phyloP scores from a whole-genome alignment of 2,888 invertebrate genomes.

The Drosophila neotestacea region DNA sequence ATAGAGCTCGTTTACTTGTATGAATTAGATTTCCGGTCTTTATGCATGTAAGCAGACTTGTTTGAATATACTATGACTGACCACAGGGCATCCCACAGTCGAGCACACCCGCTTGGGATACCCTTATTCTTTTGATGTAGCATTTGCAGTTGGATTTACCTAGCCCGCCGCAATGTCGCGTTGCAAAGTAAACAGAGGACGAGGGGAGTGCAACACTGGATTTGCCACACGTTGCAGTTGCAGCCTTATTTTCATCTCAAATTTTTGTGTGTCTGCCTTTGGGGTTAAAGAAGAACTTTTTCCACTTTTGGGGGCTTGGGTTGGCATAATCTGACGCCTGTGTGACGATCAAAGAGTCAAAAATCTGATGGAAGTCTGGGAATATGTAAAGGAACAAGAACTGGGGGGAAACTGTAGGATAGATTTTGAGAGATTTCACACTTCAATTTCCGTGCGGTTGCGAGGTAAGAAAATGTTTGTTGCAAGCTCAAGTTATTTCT shows the following conservation, averaged over 20 bases:
- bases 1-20: no score
- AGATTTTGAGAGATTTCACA: slow-evolving; percentile 64
- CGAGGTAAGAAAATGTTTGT: slow-evolving; percentile 58
- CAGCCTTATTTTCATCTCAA: slow-evolving; percentile 18
- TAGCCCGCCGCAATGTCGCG: slow-evolving; percentile 44
- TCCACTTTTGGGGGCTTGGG: slow-evolving; percentile 21
- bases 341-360: slow-evolving; percentile 59
- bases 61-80: background rate
- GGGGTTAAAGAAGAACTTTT: slow-evolving; percentile 21
- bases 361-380: slow-evolving; percentile 60
- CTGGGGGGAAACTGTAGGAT: slow-evolving; percentile 8
- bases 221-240: slow-evolving; percentile 28
- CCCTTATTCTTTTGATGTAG: background rate
- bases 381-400: background rate
- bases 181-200: slow-evolving; percentile 59
- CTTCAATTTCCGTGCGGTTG: slow-evolving; percentile 72
- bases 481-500: slow-evolving; percentile 50
- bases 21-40: no score
- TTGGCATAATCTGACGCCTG: slow-evolving; percentile 62
- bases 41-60: no score
- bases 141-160: slow-evolving; percentile 42
- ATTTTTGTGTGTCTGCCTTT: slow-evolving; percentile 23
- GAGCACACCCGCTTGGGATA: background rate
- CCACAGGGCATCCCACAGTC: background rate
- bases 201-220: slow-evolving; percentile 15